Evolutionary conservation across 53 echinoderm and acorn worm genomes (phyloP).

Genomic region (Stichopus horrens): DNA sequence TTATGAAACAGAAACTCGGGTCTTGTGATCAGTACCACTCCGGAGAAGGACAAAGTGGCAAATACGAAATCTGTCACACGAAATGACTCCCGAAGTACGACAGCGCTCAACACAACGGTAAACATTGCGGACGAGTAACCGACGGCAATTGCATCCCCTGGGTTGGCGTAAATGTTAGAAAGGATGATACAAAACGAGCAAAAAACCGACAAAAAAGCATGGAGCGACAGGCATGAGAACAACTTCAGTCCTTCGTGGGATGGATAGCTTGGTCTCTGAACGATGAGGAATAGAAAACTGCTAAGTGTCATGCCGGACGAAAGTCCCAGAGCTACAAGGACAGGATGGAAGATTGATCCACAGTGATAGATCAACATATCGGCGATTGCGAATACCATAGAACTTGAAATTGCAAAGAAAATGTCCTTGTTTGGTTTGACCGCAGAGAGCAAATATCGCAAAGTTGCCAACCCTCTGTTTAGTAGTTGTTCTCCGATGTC

Average conservation of each 20-base stretch:
- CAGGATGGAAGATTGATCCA: not conserved
- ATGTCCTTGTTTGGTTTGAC: no score
- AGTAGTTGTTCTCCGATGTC: no score
- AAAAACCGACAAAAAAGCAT: not conserved
- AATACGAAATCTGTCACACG: not conserved
- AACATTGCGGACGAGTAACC: not conserved
- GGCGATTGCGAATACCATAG: not conserved
- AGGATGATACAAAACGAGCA: not conserved
- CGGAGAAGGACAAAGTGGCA: not conserved
- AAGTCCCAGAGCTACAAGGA: not conserved
- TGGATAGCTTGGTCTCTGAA: not conserved
- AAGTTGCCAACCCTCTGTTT: no score
- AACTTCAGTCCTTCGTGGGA: not conserved
- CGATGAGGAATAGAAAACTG: not conserved
- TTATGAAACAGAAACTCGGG: not conserved
- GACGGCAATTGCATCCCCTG: not conserved
- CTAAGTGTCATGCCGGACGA: not conserved
- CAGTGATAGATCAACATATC: not conserved
- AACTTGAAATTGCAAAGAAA: not conserved
- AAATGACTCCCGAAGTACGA: not conserved
- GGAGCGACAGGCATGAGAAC: not conserved
- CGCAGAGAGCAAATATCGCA: no score
- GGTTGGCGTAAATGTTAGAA: not conserved
- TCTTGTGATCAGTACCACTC: not conserved
- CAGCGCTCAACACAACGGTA: not conserved